Conservation (phyloP, 1,140 invertebrate genomes). For the Chelonus insularis region DNA sequence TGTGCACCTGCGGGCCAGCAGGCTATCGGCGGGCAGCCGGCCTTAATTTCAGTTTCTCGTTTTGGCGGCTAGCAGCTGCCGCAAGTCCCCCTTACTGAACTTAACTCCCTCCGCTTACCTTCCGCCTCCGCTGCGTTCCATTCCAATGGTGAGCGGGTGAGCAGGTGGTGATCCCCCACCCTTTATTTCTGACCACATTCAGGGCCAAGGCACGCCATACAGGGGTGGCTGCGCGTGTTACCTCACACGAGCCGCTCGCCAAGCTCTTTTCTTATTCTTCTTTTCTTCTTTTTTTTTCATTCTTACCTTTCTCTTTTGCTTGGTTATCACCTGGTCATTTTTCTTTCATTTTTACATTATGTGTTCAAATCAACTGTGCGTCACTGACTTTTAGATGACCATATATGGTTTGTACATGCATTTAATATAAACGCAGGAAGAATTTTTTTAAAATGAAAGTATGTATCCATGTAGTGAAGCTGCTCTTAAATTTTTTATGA, state of each 20-base stretch:
- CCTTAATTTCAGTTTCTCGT: constrained; percentile 49
- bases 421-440: too few species aligned
- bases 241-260: constrained; percentile 29
- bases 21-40: constrained; percentile 39
- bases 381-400: too few species aligned
- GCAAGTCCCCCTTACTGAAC: constrained; percentile 18
- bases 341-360: not conserved
- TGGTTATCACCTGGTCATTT: constrained; percentile 15
- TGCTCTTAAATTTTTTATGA: too few species aligned
- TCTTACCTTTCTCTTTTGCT: constrained; percentile 7
- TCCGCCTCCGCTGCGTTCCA: constrained; percentile 33
- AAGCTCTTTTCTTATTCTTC: constrained; percentile 1
- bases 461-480: too few species aligned
- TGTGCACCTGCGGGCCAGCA: constrained; percentile 48
- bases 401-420: too few species aligned
- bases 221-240: constrained; percentile 26
- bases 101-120: not conserved
- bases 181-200: constrained; percentile 14
- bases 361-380: constrained; percentile 9
- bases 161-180: not conserved
- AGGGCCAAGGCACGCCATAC: constrained; percentile 2
- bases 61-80: constrained; percentile 54
- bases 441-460: too few species aligned
- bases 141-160: constrained; percentile 25
- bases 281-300: not conserved